Evolutionary conservation across 2,113 vertebrate species (phyloP), one percentile per base, ranked within the genome.

Genomic region (Syngnathoides biaculeatus): DNA sequence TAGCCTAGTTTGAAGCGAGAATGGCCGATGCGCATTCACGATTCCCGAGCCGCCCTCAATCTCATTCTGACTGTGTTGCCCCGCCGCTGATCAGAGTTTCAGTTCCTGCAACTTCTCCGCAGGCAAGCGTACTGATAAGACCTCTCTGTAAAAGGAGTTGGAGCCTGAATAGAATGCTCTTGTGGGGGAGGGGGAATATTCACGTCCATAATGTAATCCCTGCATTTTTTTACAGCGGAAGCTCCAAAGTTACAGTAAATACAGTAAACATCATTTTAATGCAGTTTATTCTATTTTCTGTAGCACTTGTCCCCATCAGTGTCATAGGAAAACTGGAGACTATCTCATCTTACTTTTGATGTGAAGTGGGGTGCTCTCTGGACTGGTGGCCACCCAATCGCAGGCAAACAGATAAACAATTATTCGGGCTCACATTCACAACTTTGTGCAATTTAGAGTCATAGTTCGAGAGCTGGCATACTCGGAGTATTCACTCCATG

Each of bases 91-190:
- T 84, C 80, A 57, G 73, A 80, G 69, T 82, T 82, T 83, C 71
- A 64, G 64, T 79, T 72, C 48, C 55, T 74, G 66, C 67, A 75
- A 75, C 73, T 83, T 75, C 69, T 77, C 57, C 4, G 39, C 55
- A 68, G 66, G 79, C 81, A 64, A 62, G 58, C 57, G 67, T 69
- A 73, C 60, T 58, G 78, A 86, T 88, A 84, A 84, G 79, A 81
- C 83, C 80, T 82, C 55, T 73, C 67, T 77, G 68, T 79, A 77
- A 79, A 82, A 79, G 76, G 50, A 71, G 71, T 82, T 83, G 68
- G 65, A 75, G 84, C 42, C 40, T 78, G 75, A 75, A 67, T 66
- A 82, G 64, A 66, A 73, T 50, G 59, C 13, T 17, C 45, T 68
- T 72, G 20, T n/a, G 58, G 72, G 72, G 83, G 81, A 76, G 69